Evolutionary conservation across 2,113 vertebrate genomes (phyloP), one percentile per base, ranked within the genome.

Genomic region (Sceloporus tristichus): DNA sequence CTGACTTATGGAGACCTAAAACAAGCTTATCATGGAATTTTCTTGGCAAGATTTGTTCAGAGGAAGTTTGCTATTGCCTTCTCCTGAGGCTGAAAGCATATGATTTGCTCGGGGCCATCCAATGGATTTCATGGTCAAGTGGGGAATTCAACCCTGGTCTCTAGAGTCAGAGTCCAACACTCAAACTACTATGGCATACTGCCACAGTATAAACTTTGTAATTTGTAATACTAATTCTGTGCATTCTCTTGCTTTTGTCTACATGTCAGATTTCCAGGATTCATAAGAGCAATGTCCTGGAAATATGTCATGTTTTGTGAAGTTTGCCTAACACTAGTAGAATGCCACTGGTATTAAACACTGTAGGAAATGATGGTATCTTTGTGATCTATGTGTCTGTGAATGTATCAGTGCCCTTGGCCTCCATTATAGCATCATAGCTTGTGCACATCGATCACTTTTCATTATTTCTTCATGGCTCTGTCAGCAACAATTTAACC

Each of bases 391-490:
- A 66, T 48, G 29, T 78, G 29, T 79, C 27, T 34, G 85, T 54
- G 40, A 40, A 77, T 75, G 34, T 85, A 85, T 76, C 54, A 53
- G 27, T 68, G 59, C 40, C 59, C 56, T 59, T 78, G 27, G 62
- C 38, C 59, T 86, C 62, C 42, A 86, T 78, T 79, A 77, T 42
- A 65, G 56, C 56, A 85, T 65, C 65, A 54, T 21, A n/a, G 59
- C 40, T 86, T 53, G 13, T 79, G 59, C 38, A 66, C 85, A 86
- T 86, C 25, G 11, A 78, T 86, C 85, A 86, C 29, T 77, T 77
- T 54, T 40, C 9, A 78, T 86, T 79, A 79, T 79, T 79, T 27
- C 42, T 68, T 29, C 65, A 25, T 54, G 9, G 8, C 5, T 59
- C 40, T n/a, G 53, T 85, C 8, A 87, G 53, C 23, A 71, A 79